Evolutionary conservation across 1,140 invertebrate genomes (phyloP).

Genomic region (Drosophila malerkotliana): DNA sequence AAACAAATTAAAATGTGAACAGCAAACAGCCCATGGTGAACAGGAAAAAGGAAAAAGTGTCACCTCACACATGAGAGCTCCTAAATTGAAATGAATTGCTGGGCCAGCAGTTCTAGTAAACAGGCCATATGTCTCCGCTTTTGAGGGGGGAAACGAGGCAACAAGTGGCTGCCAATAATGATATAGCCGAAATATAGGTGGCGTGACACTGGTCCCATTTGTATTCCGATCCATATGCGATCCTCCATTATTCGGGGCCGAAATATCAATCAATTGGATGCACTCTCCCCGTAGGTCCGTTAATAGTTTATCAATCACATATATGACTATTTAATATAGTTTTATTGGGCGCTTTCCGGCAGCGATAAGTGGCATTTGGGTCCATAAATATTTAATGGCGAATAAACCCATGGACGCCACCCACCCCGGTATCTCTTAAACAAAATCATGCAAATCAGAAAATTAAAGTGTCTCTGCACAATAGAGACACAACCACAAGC

Average conservation of each 20-base stretch:
- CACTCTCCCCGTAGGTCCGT: neutral
- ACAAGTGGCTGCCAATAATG: conserved; percentile 16
- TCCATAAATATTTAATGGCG: conserved; percentile 16
- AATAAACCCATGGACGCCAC: neutral
- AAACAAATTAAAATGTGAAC: conserved; percentile 57
- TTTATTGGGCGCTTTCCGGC: conserved; percentile 15
- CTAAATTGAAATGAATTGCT: conserved; percentile 56
- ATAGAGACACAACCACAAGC: conserved; percentile 16
- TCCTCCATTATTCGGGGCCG: conserved; percentile 13
- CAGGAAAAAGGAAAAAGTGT: conserved; percentile 25
- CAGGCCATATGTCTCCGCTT: conserved; percentile 22
- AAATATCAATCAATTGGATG: conserved; percentile 22
- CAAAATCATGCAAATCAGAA: neutral
- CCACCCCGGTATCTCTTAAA: neutral
- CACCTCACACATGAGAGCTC: conserved; percentile 30
- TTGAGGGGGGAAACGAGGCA: neutral
- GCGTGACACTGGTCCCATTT: conserved; percentile 16
- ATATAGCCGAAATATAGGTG: conserved; percentile 43
- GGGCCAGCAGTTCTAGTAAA: conserved; percentile 20
- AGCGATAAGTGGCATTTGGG: conserved; percentile 8
- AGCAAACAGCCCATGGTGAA: neutral
- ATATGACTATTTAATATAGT: conserved; percentile 2
- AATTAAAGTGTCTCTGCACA: conserved; percentile 13
- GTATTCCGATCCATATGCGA: conserved; percentile 9
- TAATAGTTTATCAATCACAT: conserved; percentile 23